Evolutionary conservation across 2,888 invertebrate genomes (phyloP).

Genomic region (Arge pagana): DNA sequence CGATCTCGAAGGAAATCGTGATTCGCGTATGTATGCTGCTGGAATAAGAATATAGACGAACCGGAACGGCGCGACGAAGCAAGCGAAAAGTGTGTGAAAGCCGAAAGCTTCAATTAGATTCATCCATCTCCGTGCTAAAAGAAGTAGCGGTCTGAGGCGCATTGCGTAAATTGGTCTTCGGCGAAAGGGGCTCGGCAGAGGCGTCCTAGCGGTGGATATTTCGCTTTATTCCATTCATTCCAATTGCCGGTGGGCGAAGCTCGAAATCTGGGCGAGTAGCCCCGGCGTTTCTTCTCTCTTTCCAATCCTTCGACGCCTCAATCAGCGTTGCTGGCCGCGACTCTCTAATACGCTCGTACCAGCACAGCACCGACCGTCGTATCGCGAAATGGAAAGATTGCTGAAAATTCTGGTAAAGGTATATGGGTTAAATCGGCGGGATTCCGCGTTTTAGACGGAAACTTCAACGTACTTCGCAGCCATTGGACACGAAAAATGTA

Average conservation of each 20-base stretch:
- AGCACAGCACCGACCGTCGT: too few relatives aligned
- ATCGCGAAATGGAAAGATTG: too few relatives aligned
- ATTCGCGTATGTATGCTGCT: neutral
- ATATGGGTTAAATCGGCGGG: too few relatives aligned
- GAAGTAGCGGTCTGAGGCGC: conserved; percentile 10
- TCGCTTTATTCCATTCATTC: conserved; percentile 25
- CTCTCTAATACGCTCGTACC: too few relatives aligned
- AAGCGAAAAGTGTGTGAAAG: conserved; percentile 21
- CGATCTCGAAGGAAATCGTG: neutral
- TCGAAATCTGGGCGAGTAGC: conserved; percentile 26
- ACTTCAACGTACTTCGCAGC: too few relatives aligned
- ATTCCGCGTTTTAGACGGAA: too few relatives aligned
- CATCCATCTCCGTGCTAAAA: conserved; percentile 24
- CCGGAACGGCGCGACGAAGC: conserved; percentile 24
- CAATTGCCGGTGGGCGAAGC: conserved; percentile 22
- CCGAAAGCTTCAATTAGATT: conserved; percentile 30
- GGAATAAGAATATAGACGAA: conserved; percentile 1
- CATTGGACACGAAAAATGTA: too few relatives aligned
- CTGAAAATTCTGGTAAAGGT: too few relatives aligned
- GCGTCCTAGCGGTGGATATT: conserved; percentile 8
- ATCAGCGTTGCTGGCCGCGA: too few relatives aligned
- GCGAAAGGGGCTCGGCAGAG: neutral
- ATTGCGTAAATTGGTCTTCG: conserved; percentile 1
- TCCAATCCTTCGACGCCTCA: too few relatives aligned
- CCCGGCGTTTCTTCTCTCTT: too few relatives aligned